Conservation (phyloP, 2,113 vertebrate species). For the Gracilinanus agilis region DNA sequence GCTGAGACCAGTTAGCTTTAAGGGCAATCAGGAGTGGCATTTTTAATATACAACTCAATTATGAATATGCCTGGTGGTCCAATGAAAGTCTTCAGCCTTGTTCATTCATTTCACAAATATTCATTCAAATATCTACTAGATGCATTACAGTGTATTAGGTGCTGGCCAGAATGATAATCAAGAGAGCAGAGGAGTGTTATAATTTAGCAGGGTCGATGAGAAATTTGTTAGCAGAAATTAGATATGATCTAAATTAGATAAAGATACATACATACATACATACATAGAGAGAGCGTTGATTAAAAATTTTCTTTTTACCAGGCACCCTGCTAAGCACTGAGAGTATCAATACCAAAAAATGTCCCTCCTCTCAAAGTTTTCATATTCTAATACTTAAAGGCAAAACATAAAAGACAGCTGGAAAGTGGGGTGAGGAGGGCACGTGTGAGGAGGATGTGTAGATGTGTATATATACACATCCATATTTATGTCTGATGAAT, state of each 20-base stretch:
- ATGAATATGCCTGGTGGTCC: neutral
- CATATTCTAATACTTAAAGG: neutral
- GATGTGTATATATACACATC: too few species aligned
- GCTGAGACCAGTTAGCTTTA: neutral
- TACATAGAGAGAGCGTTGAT: neutral
- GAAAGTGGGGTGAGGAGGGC: neutral
- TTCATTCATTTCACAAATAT: neutral
- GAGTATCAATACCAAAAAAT: neutral
- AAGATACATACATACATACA: neutral
- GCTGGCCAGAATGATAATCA: neutral
- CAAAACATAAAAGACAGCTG: neutral
- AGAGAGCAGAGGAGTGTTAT: neutral
- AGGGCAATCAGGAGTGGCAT: neutral
- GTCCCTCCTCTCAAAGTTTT: neutral
- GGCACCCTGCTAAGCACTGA: neutral
- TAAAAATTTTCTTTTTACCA: neutral
- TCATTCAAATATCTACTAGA: neutral
- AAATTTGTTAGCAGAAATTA: neutral
- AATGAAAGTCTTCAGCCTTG: neutral
- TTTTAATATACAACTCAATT: neutral
- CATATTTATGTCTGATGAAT: neutral
- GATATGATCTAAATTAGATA: neutral
- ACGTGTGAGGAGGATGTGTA: neutral
- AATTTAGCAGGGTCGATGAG: neutral
- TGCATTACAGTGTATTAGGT: neutral